Conservation (phyloP, 1,140 invertebrate species). For the Eupeodes corollae region DNA sequence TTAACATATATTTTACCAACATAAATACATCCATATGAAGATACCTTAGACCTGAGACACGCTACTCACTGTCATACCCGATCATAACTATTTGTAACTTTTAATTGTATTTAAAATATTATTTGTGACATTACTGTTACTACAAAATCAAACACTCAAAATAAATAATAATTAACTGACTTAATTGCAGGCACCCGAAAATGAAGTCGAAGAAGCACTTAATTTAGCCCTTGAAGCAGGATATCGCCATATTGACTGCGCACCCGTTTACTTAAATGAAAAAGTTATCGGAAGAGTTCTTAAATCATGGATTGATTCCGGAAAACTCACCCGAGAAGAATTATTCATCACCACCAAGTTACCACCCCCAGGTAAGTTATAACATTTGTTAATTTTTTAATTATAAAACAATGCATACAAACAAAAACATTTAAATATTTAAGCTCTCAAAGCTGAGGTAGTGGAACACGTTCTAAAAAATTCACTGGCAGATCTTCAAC, state of each 20-base stretch:
- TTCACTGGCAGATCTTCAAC: constrained; percentile 58
- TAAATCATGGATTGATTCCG: constrained; percentile 58
- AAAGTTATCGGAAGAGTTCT: constrained; percentile 63
- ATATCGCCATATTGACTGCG: constrained; percentile 65
- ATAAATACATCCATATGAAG: too few relatives aligned
- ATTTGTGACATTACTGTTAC: too few relatives aligned
- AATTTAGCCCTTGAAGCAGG: constrained; percentile 48
- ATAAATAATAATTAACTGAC: constrained; percentile 9
- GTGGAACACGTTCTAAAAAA: constrained; percentile 60
- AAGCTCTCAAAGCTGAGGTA: constrained; percentile 52
- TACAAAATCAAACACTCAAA: too few relatives aligned
- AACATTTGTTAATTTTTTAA: neutral
- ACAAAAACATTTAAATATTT: constrained; percentile 36
- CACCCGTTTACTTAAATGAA: constrained; percentile 73
- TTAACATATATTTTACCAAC: too few relatives aligned
- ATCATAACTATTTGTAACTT: too few relatives aligned
- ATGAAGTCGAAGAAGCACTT: constrained; percentile 57
- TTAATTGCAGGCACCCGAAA: constrained; percentile 46
- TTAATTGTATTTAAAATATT: too few relatives aligned
- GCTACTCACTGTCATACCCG: too few relatives aligned
- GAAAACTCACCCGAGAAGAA: constrained; percentile 60
- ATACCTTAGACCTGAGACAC: too few relatives aligned
- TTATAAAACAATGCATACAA: constrained; percentile 2
- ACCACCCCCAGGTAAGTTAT: constrained; percentile 34
- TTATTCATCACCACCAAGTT: constrained; percentile 75